Conservation (phyloP, 1,140 invertebrate species). For the Atta cephalotes region DNA sequence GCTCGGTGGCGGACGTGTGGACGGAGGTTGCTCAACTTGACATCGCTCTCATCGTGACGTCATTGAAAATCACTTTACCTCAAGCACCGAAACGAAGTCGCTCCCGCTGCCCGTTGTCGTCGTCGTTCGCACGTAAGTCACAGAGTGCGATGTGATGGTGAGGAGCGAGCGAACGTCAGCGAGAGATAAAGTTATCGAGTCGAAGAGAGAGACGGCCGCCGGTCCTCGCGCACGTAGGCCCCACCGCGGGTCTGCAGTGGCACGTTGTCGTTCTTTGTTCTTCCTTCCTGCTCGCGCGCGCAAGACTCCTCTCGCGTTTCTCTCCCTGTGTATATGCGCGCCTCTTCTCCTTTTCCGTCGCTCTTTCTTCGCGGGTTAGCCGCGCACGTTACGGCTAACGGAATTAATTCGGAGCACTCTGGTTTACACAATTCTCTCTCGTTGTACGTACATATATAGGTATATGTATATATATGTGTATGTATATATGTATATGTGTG, state of each 20-base stretch:
- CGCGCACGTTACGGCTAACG: constrained; percentile 33
- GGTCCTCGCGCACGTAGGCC: constrained; percentile 56
- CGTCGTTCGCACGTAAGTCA: constrained; percentile 36
- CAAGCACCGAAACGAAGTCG: constrained; percentile 54
- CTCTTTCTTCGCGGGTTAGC: constrained; percentile 26
- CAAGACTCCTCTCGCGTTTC: constrained; percentile 46
- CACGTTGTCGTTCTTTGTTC: constrained; percentile 75
- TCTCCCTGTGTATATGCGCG: too few relatives aligned
- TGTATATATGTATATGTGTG: background rate
- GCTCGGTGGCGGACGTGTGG: constrained; percentile 55
- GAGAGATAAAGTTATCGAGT: constrained; percentile 39
- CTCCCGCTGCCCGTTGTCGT: constrained; percentile 31
- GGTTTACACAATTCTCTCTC: background rate
- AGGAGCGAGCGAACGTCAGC: constrained; percentile 43
- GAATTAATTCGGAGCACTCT: constrained; percentile 42
- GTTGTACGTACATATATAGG: background rate
- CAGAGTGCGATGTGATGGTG: background rate
- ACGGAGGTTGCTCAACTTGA: constrained; percentile 77
- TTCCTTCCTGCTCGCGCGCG: constrained; percentile 71
- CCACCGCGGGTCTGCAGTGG: constrained; percentile 51
- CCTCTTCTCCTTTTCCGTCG: constrained; percentile 10
- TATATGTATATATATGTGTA: background rate
- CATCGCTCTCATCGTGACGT: constrained; percentile 69
- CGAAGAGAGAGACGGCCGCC: constrained; percentile 30
- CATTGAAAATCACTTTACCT: constrained; percentile 76